phyloP scores from a whole-genome alignment of 2,888 invertebrate species.

The Heteromyza rotundicornis region DNA sequence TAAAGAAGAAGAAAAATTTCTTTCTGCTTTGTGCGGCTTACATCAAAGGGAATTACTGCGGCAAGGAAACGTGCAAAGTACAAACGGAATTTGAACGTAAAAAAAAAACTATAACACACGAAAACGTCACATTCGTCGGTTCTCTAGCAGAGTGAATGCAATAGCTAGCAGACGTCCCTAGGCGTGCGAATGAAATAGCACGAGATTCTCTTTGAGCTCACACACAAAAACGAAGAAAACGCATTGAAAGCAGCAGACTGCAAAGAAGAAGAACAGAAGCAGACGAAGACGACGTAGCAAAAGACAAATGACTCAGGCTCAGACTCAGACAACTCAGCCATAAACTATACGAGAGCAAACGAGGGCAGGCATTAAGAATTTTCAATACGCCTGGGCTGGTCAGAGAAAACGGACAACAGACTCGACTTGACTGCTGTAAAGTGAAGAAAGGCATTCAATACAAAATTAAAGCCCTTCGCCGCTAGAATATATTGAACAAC shows the following conservation, averaged over 20 bases:
- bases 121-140: constrained; percentile 12
- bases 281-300: constrained; percentile 1
- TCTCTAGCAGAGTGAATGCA: neutral
- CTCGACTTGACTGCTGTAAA: neutral
- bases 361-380: constrained; percentile 24
- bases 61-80: constrained; percentile 7
- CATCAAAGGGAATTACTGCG: constrained; percentile 14
- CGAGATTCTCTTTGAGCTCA: constrained; percentile 22
- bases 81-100: neutral
- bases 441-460: constrained; percentile 3
- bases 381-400: constrained; percentile 24
- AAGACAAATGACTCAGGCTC: constrained; percentile 23
- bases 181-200: constrained; percentile 14
- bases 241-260: constrained; percentile 1
- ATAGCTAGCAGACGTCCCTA: neutral
- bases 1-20: constrained; percentile 5
- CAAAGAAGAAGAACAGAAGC: neutral
- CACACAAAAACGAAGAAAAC: constrained; percentile 11
- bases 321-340: constrained; percentile 12
- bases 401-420: constrained; percentile 23
- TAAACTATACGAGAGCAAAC: constrained; percentile 22
- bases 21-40: constrained; percentile 6
- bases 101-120: constrained; percentile 6
- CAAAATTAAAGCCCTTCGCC: constrained; percentile 3
- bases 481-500: no score